Percentiles rank a stretch among this genome's conserved stretches.
These are phyloP conservation scores for Balanococcus diminutus DNA, from an alignment of 2,888 invertebrate genomes.

Conservation along the genomic window DNA sequence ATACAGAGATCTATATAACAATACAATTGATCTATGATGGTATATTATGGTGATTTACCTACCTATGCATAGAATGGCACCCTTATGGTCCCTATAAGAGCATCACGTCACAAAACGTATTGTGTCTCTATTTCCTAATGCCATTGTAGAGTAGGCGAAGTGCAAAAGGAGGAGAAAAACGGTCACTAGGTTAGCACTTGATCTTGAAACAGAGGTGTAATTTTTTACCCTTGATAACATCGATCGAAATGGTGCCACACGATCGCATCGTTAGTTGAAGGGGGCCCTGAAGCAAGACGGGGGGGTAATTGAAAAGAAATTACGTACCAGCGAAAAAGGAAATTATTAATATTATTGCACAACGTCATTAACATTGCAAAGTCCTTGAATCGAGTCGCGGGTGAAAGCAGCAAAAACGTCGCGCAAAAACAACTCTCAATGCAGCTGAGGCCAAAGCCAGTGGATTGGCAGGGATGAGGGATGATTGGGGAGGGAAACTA, in stretches of 20 bases:
- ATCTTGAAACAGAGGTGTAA: slow-evolving; percentile 5
- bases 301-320: neutral
- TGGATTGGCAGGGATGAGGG: neutral
- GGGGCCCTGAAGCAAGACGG: neutral
- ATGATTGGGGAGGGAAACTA: neutral
- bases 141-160: neutral
- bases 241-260: neutral
- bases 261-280: neutral
- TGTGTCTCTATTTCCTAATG: neutral
- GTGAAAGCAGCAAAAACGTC: neutral
- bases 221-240: slow-evolving; percentile 9
- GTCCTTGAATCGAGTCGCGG: slow-evolving; percentile 6
- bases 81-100: neutral
- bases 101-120: neutral
- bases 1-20: neutral
- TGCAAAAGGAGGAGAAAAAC: neutral
- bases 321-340: neutral
- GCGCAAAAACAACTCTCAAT: neutral
- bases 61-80: neutral
- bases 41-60: neutral
- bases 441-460: neutral
- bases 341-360: slow-evolving; percentile 40
- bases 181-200: slow-evolving; percentile 14
- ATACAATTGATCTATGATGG: neutral
- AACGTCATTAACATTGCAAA: slow-evolving; percentile 33